phyloP scores from a whole-genome alignment of 2,888 invertebrate species.

The Mamestra brassicae region DNA sequence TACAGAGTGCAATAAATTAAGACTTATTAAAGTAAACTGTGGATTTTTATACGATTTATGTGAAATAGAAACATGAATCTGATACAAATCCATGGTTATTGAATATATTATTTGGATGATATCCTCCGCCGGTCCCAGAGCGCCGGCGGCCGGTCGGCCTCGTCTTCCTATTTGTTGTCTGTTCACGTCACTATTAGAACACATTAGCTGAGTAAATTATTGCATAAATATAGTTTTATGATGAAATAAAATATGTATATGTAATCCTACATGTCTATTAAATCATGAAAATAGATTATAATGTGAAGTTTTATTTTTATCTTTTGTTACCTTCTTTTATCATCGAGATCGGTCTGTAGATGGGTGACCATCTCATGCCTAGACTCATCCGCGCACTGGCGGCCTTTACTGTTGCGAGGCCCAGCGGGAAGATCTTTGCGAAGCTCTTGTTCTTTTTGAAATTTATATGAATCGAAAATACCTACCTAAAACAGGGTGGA shows the following conservation, averaged over 20 bases:
- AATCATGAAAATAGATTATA: constrained; percentile 90
- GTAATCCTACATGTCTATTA: constrained; percentile 91
- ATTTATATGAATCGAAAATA: too few relatives aligned
- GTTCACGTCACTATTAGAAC: constrained; percentile 88
- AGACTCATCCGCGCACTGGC: too few relatives aligned
- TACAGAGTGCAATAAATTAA: constrained; percentile 26
- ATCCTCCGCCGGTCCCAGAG: constrained; percentile 40
- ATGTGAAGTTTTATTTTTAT: constrained; percentile 74
- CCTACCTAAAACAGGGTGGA: too few relatives aligned
- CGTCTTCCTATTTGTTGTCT: constrained; percentile 81
- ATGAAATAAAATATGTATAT: constrained; percentile 90
- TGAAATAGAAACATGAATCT: constrained; percentile 3
- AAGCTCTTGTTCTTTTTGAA: too few relatives aligned
- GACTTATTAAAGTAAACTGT: constrained; percentile 7
- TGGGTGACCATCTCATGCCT: too few relatives aligned
- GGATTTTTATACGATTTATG: constrained; percentile 21
- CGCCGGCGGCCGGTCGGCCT: constrained; percentile 36
- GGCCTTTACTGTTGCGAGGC: too few relatives aligned
- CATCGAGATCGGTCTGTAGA: too few relatives aligned
- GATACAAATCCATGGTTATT: constrained; percentile 4
- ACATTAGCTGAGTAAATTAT: constrained; percentile 89
- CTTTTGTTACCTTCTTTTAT: background rate
- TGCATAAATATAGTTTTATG: constrained; percentile 90
- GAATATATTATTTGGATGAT: constrained; percentile 8
- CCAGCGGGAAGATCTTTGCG: too few relatives aligned